A percentile compares a stretch with the other conserved stretches of the same genome.
Conservation (phyloP, 1,140 invertebrate genomes). For the Drosophila bipectinata region DNA sequence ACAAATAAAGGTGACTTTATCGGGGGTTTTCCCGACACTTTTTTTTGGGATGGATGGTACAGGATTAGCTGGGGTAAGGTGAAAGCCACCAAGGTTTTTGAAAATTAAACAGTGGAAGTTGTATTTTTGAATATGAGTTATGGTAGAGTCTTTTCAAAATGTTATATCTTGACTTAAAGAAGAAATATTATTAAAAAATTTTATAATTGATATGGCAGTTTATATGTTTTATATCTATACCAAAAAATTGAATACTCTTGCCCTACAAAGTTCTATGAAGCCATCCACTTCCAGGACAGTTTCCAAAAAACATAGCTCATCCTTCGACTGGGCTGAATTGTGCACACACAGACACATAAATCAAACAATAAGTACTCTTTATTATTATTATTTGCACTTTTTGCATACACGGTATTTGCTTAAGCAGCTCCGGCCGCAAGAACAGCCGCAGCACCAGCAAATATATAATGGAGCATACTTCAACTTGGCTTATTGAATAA, state of each 20-base stretch:
- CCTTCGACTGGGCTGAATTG: conserved; percentile 42
- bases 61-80: conserved; percentile 41
- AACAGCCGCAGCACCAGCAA: conserved; percentile 41
- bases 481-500: conserved; percentile 84
- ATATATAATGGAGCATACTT: conserved; percentile 75
- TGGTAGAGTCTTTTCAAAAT: not conserved
- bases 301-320: conserved; percentile 29
- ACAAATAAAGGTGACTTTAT: conserved; percentile 81
- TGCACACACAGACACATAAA: conserved; percentile 83
- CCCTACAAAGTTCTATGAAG: not conserved
- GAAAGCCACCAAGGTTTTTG: not conserved
- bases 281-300: not conserved
- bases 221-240: not conserved
- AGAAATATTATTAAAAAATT: not conserved
- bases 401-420: conserved; percentile 78
- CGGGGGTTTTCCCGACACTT: conserved; percentile 20
- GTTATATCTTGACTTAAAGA: not conserved
- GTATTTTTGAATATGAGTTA: not conserved
- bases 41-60: conserved; percentile 26
- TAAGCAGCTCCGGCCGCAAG: conserved; percentile 60
- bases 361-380: conserved; percentile 84
- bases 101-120: conserved; percentile 9
- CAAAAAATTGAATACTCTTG: not conserved
- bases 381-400: conserved; percentile 84
- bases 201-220: too few species aligned